Conservation (phyloP, 2,113 vertebrate genomes). For the Mormoops blainvillei region DNA sequence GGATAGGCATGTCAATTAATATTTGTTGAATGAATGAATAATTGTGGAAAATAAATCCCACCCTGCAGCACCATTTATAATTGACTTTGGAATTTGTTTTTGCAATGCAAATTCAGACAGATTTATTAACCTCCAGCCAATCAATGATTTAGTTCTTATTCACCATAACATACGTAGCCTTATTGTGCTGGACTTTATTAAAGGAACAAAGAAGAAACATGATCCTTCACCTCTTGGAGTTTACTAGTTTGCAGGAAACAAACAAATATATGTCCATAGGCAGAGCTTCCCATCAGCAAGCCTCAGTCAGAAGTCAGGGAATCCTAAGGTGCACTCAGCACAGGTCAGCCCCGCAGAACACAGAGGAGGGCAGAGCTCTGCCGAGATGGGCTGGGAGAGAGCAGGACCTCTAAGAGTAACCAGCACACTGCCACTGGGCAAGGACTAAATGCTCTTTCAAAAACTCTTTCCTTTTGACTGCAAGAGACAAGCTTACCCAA, state of each 20-base stretch:
- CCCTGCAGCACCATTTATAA: not conserved
- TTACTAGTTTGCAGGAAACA: not conserved
- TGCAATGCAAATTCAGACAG: not conserved
- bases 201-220: not conserved
- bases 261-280: not conserved
- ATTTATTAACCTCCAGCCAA: constrained; percentile 39
- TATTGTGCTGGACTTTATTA: not conserved
- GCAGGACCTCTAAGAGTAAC: not conserved
- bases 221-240: not conserved
- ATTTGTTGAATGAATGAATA: not conserved
- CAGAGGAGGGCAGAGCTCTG: not conserved
- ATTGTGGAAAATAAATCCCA: constrained; percentile 35
- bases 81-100: constrained; percentile 33
- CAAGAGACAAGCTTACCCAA: not conserved
- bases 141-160: constrained; percentile 4
- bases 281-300: not conserved
- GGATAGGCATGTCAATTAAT: not conserved
- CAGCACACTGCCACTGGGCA: fast-evolving
- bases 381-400: not conserved
- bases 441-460: not conserved
- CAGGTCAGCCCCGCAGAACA: not conserved
- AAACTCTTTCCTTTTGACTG: not conserved
- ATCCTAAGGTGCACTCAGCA: not conserved
- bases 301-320: not conserved
- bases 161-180: not conserved